Evolutionary conservation across 2,888 invertebrate genomes (phyloP).

Genomic region (Troilus luridus): DNA sequence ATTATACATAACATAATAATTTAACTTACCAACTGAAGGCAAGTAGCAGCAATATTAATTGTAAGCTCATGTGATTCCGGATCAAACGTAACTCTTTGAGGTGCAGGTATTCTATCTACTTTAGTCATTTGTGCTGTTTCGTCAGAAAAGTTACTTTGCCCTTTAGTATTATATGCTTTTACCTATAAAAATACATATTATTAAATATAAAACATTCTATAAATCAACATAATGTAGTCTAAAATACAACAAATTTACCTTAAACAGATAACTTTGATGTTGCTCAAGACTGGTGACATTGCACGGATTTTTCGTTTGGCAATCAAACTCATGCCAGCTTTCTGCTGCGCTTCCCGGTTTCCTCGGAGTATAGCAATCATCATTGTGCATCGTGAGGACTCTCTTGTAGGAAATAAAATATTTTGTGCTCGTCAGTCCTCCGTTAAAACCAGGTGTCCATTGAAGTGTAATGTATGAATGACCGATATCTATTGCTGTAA

Average conservation of each 20-base stretch:
- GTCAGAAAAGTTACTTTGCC: slow-evolving; percentile 88
- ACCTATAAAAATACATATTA: slow-evolving; percentile 71
- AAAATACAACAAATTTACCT: slow-evolving; percentile 72
- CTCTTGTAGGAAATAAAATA: slow-evolving; percentile 88
- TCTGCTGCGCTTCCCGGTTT: slow-evolving; percentile 68
- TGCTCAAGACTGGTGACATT: slow-evolving; percentile 89
- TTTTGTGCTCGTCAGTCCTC: slow-evolving; percentile 88
- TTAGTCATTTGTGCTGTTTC: slow-evolving; percentile 86
- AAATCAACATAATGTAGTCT: not conserved
- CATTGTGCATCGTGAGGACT: slow-evolving; percentile 74
- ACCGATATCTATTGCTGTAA: slow-evolving; percentile 81
- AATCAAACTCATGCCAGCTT: slow-evolving; percentile 89
- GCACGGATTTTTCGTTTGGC: slow-evolving; percentile 88
- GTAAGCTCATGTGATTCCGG: slow-evolving; percentile 82
- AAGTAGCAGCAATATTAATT: slow-evolving; percentile 86
- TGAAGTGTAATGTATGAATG: slow-evolving; percentile 84
- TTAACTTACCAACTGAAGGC: slow-evolving; percentile 76
- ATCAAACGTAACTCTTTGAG: slow-evolving; percentile 86
- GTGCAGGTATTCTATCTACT: slow-evolving; percentile 86
- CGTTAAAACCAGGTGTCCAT: slow-evolving; percentile 94
- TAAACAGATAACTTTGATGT: slow-evolving; percentile 88
- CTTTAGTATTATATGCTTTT: slow-evolving; percentile 90
- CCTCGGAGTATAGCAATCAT: slow-evolving; percentile 73
- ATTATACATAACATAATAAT: not conserved
- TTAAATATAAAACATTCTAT: not conserved